Base-by-base conservation (phyloP, 2,797 vertebrate genomes). In the Acanthurus lineatus region DNA sequence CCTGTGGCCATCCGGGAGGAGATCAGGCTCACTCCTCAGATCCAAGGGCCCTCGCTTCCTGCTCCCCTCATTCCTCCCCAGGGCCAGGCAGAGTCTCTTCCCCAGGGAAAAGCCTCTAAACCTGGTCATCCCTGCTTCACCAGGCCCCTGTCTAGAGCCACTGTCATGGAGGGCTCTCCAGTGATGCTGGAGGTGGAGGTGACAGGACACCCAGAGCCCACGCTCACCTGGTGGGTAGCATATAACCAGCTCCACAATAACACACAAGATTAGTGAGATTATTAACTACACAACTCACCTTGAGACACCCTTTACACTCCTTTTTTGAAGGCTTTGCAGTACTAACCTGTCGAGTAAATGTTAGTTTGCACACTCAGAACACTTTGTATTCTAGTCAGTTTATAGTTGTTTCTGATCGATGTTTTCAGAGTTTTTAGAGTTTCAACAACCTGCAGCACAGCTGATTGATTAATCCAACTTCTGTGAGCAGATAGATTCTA, bases 141-240 rank as follows among this genome's bases (percentile, higher is more conserved):
- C 95, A 96, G 96, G 88, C 94, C 96, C 84, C 91, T 96, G 90
- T 96, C 96, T 94, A 96, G 96, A 90, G 94, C 96, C 84, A 95
- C 95, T 5, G 93, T 99, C 91, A 93, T 91, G 93, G 97, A 96
- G 96, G 97, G 97, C 86, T 96, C 96, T 93, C 96, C 97, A 0
- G 97, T 99, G 95, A 97, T 95, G 86, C 94, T 99, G 93, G 97
- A 99, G 95, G 96, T 98, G 92, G 97, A 98, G 96, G 97, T 99
- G 91, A 95, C 93, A 48, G 97, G 95, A 96, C 95, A 94, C 81
- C 97, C 96, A 89, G 96, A 98, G 91, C 97, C 97, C 94, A 94
- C 93, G 83, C 91, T 98, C 90, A 98, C 96, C 91, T 97, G 98
- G 97, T 99, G 97, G 97, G 98, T 98, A 97, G 96, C 96, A 85